phyloP scores from a whole-genome alignment of 2,888 invertebrate species.

The Lacanobia wlatinum region DNA sequence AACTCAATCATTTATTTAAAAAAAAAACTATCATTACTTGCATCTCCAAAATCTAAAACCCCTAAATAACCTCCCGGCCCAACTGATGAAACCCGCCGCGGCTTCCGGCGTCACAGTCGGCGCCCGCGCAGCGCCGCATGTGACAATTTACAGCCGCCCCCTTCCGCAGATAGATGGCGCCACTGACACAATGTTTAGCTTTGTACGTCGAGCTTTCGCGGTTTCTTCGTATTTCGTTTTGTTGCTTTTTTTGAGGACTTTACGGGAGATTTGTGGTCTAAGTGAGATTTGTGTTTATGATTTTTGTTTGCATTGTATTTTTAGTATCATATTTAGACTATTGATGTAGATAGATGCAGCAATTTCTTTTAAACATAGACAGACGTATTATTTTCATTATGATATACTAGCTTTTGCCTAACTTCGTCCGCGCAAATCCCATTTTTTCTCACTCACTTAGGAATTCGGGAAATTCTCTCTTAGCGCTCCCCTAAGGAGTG shows the following conservation, averaged over 20 bases:
- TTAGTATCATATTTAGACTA: too few relatives aligned
- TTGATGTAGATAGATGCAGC: too few relatives aligned
- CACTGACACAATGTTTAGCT: slow-evolving; percentile 65
- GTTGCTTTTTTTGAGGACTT: slow-evolving; percentile 18
- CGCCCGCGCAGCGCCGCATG: slow-evolving; percentile 57
- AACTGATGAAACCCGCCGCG: slow-evolving; percentile 40
- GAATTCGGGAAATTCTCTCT: too few relatives aligned
- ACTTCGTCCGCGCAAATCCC: too few relatives aligned
- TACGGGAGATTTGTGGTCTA: not conserved
- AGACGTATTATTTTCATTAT: too few relatives aligned
- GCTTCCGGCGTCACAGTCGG: slow-evolving; percentile 59
- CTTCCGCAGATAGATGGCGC: slow-evolving; percentile 73
- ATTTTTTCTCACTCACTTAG: too few relatives aligned
- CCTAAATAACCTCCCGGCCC: slow-evolving; percentile 9
- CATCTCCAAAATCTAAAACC: slow-evolving; percentile 6
- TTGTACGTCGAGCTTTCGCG: slow-evolving; percentile 32
- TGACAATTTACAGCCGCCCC: slow-evolving; percentile 70
- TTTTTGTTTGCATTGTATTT: not conserved
- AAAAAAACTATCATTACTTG: not conserved
- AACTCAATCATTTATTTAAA: too few relatives aligned
- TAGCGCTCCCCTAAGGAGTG: too few relatives aligned
- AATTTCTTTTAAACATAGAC: too few relatives aligned
- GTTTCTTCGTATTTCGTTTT: slow-evolving; percentile 40
- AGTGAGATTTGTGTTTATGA: not conserved
- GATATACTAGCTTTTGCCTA: too few relatives aligned